Evolutionary conservation across 2,797 vertebrate species (phyloP).

Genomic region (Alfaro cultratus): DNA sequence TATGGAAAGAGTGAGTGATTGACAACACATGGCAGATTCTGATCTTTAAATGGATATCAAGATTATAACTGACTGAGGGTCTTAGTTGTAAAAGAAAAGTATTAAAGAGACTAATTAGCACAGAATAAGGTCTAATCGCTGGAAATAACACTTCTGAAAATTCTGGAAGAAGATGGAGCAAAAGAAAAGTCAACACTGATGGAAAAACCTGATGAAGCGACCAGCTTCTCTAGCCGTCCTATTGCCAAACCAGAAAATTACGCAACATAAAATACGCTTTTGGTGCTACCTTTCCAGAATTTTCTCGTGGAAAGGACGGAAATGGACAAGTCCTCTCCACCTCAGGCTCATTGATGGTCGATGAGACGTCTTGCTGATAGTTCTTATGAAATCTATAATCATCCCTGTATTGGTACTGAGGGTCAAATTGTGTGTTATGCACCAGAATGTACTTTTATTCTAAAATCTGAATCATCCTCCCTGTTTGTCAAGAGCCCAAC

Average conservation of each 20-base stretch:
- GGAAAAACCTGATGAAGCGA: not conserved
- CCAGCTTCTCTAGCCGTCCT: not conserved
- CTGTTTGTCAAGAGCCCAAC: not conserved
- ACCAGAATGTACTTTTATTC: not conserved
- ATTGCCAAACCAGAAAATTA: not conserved
- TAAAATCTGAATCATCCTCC: not conserved
- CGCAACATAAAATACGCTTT: not conserved
- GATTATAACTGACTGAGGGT: not conserved
- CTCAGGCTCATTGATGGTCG: not conserved
- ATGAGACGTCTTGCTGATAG: not conserved
- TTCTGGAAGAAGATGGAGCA: not conserved
- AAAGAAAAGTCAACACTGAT: not conserved
- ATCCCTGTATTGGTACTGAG: not conserved
- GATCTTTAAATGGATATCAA: not conserved
- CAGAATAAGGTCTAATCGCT: not conserved
- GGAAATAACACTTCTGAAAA: not conserved
- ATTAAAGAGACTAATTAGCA: not conserved
- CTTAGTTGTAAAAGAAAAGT: not conserved
- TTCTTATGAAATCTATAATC: not conserved
- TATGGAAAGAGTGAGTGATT: not conserved
- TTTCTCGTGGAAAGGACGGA: not conserved
- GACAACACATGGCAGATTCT: not conserved
- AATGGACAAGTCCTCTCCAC: not conserved
- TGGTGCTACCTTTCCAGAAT: not conserved
- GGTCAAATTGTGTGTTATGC: not conserved